Base-by-base conservation (phyloP, 2,797 vertebrate species). In the Spinibarbus caldwelli region DNA sequence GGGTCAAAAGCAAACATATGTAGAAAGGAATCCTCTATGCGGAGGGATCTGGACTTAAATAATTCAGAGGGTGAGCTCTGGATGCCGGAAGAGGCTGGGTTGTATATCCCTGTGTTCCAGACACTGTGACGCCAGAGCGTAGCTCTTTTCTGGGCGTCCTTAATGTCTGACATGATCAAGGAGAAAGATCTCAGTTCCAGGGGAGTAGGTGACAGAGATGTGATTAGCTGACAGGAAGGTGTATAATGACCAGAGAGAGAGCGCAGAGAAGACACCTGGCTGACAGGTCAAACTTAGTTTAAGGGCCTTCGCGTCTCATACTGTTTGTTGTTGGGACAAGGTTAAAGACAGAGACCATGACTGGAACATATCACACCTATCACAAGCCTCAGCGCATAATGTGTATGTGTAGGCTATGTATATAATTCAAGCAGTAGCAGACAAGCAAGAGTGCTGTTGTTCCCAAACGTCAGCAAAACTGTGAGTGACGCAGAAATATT, bases 131-230 rank as follows among this genome's bases (percentile, higher is more conserved):
- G 88, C 88, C 83, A 45, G 68, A 71, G 49, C 17, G 15, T 19
- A 43, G 41, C 85, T 66, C 71, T 70, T 64, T 76, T 68, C 59
- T 72, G 76, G 75, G 67, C 3, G 78, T 78, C 77, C 31, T 41
- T 78, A 78, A 71, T 57, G 72, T 81, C 45, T 31, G 64, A 82
- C 78, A 84, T 71, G 85, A 83, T 78, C 85, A 88, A 84, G 87
- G 85, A 84, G 85, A 88, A 85, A 87, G 83, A 76, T 80, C 84
- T 84, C 72, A 45, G 71, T 84, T 84, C 78, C 70, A 57, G 64
- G 57, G 81, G 29, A 68, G 43, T 57, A 82, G 52, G 67, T 59
- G 78, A 86, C 45, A 78, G 76, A 81, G 59, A 84, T 59, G 57
- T 84, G 75, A 86, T 79, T 66, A 78, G 79, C 75, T 78, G 64